These are phyloP conservation scores for Augochlorella aurata DNA, from an alignment of 2,888 invertebrate genomes.

Conservation along the genomic window DNA sequence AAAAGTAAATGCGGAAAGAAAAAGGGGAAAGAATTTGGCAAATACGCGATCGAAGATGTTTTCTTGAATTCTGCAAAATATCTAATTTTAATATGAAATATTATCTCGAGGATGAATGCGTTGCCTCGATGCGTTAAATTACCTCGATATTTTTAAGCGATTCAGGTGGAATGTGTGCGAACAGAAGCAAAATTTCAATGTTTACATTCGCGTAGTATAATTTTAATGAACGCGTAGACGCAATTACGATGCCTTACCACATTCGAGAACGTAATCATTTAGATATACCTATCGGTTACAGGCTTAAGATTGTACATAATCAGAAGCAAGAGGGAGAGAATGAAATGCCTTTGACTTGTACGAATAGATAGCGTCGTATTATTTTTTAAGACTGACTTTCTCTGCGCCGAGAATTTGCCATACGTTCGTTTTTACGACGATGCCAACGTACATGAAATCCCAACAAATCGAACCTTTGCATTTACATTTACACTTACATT, in stretches of 20 bases:
- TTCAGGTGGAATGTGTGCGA: background rate
- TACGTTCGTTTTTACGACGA: background rate
- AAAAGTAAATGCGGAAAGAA: background rate
- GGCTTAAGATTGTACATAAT: conserved; percentile 60
- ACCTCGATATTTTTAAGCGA: background rate
- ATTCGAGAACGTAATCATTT: conserved; percentile 25
- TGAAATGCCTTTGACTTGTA: conserved; percentile 59
- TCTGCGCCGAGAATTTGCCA: conserved; percentile 47
- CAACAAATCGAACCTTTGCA: conserved; percentile 19
- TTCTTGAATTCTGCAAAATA: background rate
- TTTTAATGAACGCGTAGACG: conserved; percentile 45
- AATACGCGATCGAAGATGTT: conserved; percentile 5
- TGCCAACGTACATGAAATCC: conserved; percentile 20
- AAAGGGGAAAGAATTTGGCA: background rate
- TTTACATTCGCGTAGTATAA: conserved; percentile 18
- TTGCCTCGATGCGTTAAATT: background rate
- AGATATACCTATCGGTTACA: background rate
- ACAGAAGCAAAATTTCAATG: background rate
- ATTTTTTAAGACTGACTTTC: conserved; percentile 77
- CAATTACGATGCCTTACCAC: conserved; percentile 47
- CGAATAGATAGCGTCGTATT: conserved; percentile 75
- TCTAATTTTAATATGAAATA: background rate
- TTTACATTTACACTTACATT: conserved; percentile 26
- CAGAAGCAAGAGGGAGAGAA: conserved; percentile 39
- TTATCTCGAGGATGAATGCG: background rate